Base-by-base conservation (phyloP, 2,113 vertebrate species). In the Pao palembangensis region DNA sequence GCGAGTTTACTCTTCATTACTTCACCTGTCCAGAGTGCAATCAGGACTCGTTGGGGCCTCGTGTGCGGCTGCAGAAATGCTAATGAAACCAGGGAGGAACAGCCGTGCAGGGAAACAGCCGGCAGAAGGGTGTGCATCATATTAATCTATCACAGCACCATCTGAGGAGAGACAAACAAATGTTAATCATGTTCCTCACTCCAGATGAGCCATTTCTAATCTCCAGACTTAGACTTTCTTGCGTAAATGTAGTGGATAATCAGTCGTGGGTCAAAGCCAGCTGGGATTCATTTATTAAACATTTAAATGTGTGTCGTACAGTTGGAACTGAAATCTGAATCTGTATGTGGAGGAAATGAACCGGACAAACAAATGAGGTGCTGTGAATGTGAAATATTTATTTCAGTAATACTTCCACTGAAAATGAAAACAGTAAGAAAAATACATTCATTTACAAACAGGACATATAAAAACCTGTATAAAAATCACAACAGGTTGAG, bases 181-280 rank as follows among this genome's bases (percentile, higher is more conserved):
- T 67, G 53, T 48, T 54, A 44, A 58, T 61, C 23, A 15, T 17
- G 50, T 53, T 55, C 61, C 53, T 41, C 61, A 68, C 67, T 76
- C 42, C 61, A 54, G 73, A 34, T 58, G 3, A 67, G 69, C 63
- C 76, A 78, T 72, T 83, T 82, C 61, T 61, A 76, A 79, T 86
- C 75, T 38, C 34, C 34, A 38, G 34, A 11, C 11, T 38, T 12
- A 6, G 5, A 2, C 4, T 28, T 28, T 28, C 25, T 4, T 28
- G 25, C 25, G 5, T 28, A 28, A 28, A 28, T 28, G 25, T 28
- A 28, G 25, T 6, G 5, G 25, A 38, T 38, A 6, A 38, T 38
- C 34, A 38, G 34, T 12, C 34, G 34, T 8, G 1, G 34, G 11
- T 38, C 34, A 4, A 12, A 8, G 11, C 34, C 34, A 8, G 34